A percentile compares a stretch with the other conserved stretches of the same genome.
phyloP scores from a whole-genome alignment of 1,140 invertebrate species.

The Agrypnia vestita region DNA sequence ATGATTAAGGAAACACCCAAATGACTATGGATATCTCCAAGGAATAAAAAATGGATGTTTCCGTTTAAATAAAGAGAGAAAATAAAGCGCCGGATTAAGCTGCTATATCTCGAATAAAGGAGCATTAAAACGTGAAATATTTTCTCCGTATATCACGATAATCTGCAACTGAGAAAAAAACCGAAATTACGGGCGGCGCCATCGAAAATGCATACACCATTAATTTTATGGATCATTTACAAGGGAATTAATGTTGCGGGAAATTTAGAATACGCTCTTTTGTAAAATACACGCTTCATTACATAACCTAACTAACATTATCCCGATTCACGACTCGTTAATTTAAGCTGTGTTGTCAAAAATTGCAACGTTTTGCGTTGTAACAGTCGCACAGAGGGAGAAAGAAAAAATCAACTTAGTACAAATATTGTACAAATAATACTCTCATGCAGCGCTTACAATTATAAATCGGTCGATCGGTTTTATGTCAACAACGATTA shows the following conservation, averaged over 20 bases:
- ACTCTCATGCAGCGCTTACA: no score
- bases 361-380: background rate
- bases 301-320: constrained; percentile 1
- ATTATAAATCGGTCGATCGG: no score
- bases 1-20: constrained; percentile 2
- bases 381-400: no score
- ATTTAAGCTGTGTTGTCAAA: background rate
- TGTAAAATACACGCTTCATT: background rate
- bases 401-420: no score
- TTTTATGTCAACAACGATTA: no score
- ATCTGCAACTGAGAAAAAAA: constrained; percentile 10
- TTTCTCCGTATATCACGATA: constrained; percentile 4
- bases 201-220: constrained; percentile 8
- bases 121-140: background rate
- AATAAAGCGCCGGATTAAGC: constrained; percentile 3
- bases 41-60: background rate
- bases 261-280: constrained; percentile 27
- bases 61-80: constrained; percentile 7
- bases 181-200: background rate
- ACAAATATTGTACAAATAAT: no score
- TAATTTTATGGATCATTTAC: constrained; percentile 36
- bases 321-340: background rate
- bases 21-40: background rate
- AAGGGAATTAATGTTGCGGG: constrained; percentile 21
- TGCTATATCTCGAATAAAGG: background rate